These are phyloP conservation scores for Synergus itoensis DNA, from an alignment of 2,888 invertebrate species.

Conservation along the genomic window DNA sequence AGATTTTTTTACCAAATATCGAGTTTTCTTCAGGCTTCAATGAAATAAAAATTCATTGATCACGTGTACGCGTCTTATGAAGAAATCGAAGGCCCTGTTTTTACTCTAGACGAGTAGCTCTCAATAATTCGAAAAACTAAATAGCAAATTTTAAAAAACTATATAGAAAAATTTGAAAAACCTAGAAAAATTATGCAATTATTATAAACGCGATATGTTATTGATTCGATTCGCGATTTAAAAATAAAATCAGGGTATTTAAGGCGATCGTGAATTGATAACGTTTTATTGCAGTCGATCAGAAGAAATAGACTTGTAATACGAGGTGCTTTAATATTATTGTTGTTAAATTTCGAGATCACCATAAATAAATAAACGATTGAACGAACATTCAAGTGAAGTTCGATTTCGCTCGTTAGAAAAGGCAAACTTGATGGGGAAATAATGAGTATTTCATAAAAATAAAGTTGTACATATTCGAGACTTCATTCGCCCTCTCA, in stretches of 20 bases:
- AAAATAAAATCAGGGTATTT: slow-evolving; percentile 38
- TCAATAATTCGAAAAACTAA: not conserved
- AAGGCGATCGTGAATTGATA: slow-evolving; percentile 40
- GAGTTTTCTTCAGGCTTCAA: slow-evolving; percentile 12
- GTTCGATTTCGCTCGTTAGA: slow-evolving; percentile 10
- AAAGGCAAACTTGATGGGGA: not conserved
- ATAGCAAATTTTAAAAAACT: slow-evolving; percentile 10
- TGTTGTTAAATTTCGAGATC: slow-evolving; percentile 24
- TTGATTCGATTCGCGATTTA: not conserved
- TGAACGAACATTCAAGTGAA: slow-evolving; percentile 28
- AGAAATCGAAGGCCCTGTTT: slow-evolving; percentile 44
- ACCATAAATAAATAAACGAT: slow-evolving; percentile 27
- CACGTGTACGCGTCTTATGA: slow-evolving; percentile 45
- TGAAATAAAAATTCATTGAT: slow-evolving; percentile 41
- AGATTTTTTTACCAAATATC: slow-evolving; percentile 1
- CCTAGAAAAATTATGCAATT: not conserved
- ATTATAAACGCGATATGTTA: not conserved
- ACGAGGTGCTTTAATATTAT: slow-evolving; percentile 31
- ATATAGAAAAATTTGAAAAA: not conserved
- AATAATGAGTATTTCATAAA: slow-evolving; percentile 5
- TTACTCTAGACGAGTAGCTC: not conserved
- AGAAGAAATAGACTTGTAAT: slow-evolving; percentile 22
- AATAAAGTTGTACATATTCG: slow-evolving; percentile 32
- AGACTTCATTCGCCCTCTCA: slow-evolving; percentile 27
- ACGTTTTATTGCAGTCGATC: slow-evolving; percentile 22